Percentiles rank a stretch among this genome's conserved stretches.
phyloP scores from a whole-genome alignment of 1,140 invertebrate genomes.

The Paraescarpia echinospica region DNA sequence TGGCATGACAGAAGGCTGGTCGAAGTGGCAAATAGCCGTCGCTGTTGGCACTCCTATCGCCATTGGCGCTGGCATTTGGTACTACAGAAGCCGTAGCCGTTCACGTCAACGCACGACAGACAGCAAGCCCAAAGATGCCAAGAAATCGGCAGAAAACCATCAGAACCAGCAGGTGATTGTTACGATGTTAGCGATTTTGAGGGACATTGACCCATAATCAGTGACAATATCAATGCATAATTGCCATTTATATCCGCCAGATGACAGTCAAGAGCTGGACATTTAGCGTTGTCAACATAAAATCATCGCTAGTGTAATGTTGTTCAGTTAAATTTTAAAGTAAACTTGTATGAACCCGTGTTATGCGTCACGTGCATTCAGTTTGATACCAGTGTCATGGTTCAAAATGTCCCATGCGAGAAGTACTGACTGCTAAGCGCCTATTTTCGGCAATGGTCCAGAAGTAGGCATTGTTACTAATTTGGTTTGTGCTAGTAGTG shows the following conservation, averaged over 20 bases:
- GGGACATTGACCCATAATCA: neutral
- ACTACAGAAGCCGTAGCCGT: conserved; percentile 63
- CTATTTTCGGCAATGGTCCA: no score
- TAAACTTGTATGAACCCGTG: neutral
- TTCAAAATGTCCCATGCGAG: neutral
- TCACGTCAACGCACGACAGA: conserved; percentile 32
- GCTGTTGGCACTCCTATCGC: conserved; percentile 78
- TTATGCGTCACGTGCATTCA: neutral
- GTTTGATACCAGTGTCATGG: neutral
- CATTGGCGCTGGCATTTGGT: conserved; percentile 79
- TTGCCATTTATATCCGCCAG: neutral
- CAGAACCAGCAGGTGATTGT: neutral
- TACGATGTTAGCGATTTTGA: conserved; percentile 10
- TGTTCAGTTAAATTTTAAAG: neutral
- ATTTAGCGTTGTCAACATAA: neutral
- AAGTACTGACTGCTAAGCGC: no score
- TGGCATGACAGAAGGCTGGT: conserved; percentile 48
- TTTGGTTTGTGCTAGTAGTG: no score
- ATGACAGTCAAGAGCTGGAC: neutral
- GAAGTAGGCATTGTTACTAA: neutral
- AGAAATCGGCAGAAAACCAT: conserved; percentile 5
- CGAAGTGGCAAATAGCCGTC: conserved; percentile 76
- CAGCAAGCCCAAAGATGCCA: conserved; percentile 22
- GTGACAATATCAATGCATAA: neutral
- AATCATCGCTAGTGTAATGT: neutral